Conservation (phyloP, 2,797 vertebrate species). For the Rhodeus uyekii region DNA sequence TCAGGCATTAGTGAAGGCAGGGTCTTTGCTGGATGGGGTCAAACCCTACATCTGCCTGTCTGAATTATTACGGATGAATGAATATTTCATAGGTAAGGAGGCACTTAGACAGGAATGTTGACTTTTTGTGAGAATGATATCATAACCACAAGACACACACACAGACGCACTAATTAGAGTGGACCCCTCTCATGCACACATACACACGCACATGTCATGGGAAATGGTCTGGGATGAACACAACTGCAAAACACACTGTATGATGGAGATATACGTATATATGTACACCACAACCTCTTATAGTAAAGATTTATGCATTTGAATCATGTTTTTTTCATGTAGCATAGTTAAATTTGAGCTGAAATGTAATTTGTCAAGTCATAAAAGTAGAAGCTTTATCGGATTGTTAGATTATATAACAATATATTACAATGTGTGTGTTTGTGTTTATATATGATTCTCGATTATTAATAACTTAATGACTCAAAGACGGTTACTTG, state of each 20-base stretch:
- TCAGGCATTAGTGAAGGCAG: neutral
- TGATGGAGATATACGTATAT: neutral
- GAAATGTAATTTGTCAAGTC: neutral
- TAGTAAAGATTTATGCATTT: neutral
- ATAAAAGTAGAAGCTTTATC: neutral
- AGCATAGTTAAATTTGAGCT: neutral
- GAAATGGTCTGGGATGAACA: conserved; percentile 18
- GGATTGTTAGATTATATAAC: neutral
- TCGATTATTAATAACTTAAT: neutral
- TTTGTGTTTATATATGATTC: no score
- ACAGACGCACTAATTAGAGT: conserved; percentile 56
- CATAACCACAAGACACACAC: conserved; percentile 83
- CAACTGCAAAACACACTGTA: neutral
- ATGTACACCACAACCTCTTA: neutral
- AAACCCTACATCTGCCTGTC: conserved; percentile 59
- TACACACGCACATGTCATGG: conserved; percentile 1
- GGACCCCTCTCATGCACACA: conserved; percentile 20
- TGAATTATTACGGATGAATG: conserved; percentile 73
- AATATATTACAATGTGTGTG: neutral
- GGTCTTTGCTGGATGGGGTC: conserved; percentile 24
- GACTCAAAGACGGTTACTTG: neutral
- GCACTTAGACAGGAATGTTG: conserved; percentile 82
- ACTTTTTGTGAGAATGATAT: conserved; percentile 83
- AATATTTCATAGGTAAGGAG: conserved; percentile 84
- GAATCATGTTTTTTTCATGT: neutral